A percentile compares a stretch with the other conserved stretches of the same genome.
Evolutionary conservation across 2,797 vertebrate genomes (phyloP).

Genomic region (Pseudomugil tenellus): DNA sequence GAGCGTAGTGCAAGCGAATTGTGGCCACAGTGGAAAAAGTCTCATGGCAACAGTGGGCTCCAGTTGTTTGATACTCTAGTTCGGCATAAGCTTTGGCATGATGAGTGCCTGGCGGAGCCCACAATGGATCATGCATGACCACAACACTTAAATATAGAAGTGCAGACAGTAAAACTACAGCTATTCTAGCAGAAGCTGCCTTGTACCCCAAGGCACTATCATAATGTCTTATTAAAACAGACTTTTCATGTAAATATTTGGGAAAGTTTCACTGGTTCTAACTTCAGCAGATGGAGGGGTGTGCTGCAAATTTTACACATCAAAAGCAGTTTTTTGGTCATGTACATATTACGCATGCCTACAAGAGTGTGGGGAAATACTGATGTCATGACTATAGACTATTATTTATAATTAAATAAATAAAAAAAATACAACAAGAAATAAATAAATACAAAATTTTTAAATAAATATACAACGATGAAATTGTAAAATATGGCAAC

Average conservation of each 20-base stretch:
- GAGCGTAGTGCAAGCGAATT: constrained; percentile 9
- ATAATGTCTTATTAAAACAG: constrained; percentile 4
- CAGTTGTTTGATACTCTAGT: constrained; percentile 72
- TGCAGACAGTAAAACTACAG: constrained; percentile 48
- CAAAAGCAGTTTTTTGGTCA: not conserved
- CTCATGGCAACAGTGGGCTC: constrained; percentile 57
- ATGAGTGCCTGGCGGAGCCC: constrained; percentile 61
- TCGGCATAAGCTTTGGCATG: constrained; percentile 59
- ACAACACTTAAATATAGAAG: constrained; percentile 72
- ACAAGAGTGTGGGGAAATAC: not conserved
- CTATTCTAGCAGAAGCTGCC: constrained; percentile 35
- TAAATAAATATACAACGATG: too few species aligned
- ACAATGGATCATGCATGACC: constrained; percentile 70
- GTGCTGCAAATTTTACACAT: not conserved
- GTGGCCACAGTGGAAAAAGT: constrained; percentile 45
- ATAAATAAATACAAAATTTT: too few species aligned
- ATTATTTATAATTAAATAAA: too few species aligned
- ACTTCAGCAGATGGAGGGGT: not conserved
- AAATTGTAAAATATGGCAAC: too few species aligned
- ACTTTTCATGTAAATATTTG: not conserved
- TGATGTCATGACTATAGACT: not conserved
- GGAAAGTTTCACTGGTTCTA: not conserved
- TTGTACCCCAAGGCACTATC: constrained; percentile 1
- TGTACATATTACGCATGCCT: not conserved
- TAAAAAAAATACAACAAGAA: too few species aligned